phyloP scores from a whole-genome alignment of 2,888 invertebrate genomes.

The Volucella bombylans region DNA sequence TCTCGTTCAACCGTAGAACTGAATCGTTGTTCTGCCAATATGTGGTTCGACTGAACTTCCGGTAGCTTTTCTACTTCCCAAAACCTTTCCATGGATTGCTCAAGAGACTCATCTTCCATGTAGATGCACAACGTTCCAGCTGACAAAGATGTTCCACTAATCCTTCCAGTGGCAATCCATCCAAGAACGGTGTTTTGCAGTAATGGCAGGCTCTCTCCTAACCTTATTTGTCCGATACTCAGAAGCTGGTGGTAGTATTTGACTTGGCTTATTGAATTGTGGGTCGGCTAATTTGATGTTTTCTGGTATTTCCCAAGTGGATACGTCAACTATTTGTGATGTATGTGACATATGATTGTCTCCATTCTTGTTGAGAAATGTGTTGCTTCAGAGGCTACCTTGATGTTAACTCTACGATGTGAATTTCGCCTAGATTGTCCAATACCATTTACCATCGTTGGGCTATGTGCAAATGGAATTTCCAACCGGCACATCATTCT shows the following conservation, averaged over 20 bases:
- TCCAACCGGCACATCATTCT: too few relatives aligned
- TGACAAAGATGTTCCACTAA: neutral
- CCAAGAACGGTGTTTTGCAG: conserved; percentile 25
- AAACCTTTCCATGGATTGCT: conserved; percentile 2
- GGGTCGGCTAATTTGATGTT: neutral
- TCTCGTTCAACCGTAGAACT: conserved; percentile 32
- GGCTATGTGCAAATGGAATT: too few relatives aligned
- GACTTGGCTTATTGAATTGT: neutral
- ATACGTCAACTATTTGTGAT: neutral
- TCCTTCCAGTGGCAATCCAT: conserved; percentile 10
- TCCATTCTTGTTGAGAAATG: conserved; percentile 7
- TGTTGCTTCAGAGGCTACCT: neutral
- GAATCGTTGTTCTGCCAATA: conserved; percentile 22
- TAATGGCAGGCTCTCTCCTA: conserved; percentile 3
- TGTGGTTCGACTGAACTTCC: neutral
- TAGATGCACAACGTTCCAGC: neutral
- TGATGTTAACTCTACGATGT: neutral
- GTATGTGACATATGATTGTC: conserved; percentile 5
- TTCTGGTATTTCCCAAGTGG: conserved; percentile 5
- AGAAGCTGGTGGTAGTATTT: conserved; percentile 6
- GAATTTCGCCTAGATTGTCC: too few relatives aligned
- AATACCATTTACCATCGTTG: too few relatives aligned
- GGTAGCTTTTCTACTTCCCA: conserved; percentile 9
- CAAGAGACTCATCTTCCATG: conserved; percentile 14
- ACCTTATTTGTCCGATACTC: conserved; percentile 13